phyloP scores from a whole-genome alignment of 2,888 invertebrate genomes.

The Erebia ligea region DNA sequence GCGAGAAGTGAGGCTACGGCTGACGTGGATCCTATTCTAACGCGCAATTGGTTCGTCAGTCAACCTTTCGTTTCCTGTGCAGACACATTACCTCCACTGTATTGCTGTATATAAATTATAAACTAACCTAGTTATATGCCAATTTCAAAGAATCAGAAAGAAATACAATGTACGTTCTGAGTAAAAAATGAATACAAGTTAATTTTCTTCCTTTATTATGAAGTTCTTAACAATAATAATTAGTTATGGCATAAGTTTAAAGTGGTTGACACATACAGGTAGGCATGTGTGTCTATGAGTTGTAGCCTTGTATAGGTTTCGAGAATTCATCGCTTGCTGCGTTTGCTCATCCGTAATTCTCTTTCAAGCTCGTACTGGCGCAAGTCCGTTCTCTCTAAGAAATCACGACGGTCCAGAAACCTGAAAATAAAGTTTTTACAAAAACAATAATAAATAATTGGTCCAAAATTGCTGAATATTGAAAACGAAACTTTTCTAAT shows the following conservation, averaged over 20 bases:
- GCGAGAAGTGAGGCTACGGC: too few species aligned
- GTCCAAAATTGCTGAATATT: neutral
- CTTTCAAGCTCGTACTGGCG: slow-evolving; percentile 97
- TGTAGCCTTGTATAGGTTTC: neutral
- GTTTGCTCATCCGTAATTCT: slow-evolving; percentile 85
- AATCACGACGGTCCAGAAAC: slow-evolving; percentile 95
- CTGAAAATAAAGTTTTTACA: slow-evolving; percentile 69
- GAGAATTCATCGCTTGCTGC: slow-evolving; percentile 82
- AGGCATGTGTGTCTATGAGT: neutral
- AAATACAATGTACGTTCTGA: too few species aligned
- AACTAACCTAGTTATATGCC: too few species aligned
- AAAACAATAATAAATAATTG: neutral
- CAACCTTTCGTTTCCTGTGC: too few species aligned
- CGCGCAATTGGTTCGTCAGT: too few species aligned
- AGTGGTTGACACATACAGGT: neutral
- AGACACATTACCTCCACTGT: too few species aligned
- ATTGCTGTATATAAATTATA: too few species aligned
- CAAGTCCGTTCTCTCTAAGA: slow-evolving; percentile 93
- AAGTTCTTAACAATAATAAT: slow-evolving; percentile 6
- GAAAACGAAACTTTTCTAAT: too few species aligned
- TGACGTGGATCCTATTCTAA: too few species aligned
- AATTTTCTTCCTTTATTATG: slow-evolving; percentile 12
- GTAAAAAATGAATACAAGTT: neutral
- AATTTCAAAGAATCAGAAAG: too few species aligned
- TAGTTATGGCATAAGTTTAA: slow-evolving; percentile 4